Percentiles rank a stretch among this genome's conserved stretches.
phyloP scores from a whole-genome alignment of 2,113 vertebrate species.

The Myxocyprinus asiaticus region DNA sequence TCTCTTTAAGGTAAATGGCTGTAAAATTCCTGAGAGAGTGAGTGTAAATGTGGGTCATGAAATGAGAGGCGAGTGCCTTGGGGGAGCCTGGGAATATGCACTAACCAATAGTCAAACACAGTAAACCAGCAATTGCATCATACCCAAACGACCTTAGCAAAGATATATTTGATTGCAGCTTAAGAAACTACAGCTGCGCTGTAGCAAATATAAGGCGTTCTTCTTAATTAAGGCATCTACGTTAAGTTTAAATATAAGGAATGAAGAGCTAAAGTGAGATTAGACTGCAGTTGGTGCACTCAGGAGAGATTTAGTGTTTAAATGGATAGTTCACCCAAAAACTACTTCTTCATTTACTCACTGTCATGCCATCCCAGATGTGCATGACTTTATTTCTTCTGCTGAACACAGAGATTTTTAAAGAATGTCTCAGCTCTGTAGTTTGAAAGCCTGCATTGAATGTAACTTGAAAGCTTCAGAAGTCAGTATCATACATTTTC shows the following conservation, averaged over 20 bases:
- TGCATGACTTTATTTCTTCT: too few species aligned
- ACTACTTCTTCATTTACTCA: too few species aligned
- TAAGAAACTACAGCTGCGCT: neutral
- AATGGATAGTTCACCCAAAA: neutral
- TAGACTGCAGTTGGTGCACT: constrained; percentile 18
- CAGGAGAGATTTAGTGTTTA: constrained; percentile 18
- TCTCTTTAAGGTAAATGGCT: constrained; percentile 62
- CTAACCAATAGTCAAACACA: neutral
- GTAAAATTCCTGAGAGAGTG: constrained; percentile 43
- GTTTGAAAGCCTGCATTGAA: too few species aligned
- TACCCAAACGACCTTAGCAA: neutral
- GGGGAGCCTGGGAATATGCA: constrained; percentile 40
- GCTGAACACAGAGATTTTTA: too few species aligned
- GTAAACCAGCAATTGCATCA: neutral
- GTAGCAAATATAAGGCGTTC: neutral
- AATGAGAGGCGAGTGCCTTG: constrained; percentile 58
- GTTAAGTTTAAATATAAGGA: constrained; percentile 10
- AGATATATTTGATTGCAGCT: neutral
- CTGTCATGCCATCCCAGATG: too few species aligned
- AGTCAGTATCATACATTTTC: too few species aligned
- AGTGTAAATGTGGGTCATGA: constrained; percentile 66
- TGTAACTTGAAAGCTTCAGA: too few species aligned
- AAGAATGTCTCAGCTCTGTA: too few species aligned
- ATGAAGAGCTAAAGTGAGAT: constrained; percentile 9
- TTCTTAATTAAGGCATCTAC: constrained; percentile 22